Base-by-base conservation (phyloP, 2,797 vertebrate genomes). In the Tokudaia muenninki region DNA sequence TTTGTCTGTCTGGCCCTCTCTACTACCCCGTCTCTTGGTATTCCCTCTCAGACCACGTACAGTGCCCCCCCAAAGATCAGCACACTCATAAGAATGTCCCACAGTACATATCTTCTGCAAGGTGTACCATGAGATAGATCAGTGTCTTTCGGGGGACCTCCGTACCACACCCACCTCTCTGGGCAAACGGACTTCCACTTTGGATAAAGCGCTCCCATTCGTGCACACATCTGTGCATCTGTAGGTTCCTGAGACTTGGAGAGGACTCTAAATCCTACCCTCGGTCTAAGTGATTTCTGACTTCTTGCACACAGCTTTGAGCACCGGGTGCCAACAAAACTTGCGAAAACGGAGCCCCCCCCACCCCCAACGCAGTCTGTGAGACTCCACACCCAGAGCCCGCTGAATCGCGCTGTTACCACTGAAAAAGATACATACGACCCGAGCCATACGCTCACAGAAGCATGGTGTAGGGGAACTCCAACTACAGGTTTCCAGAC, bases 401-500 rank as follows among this genome's bases (percentile, higher is more conserved):
- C 8, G 24, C 88, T 12, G 21, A 81, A 82, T 72, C 78, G 79
- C 59, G 74, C 44, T 87, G 97, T 96, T 92, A 95, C 67, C 78
- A 91, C 87, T 12, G 1, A 84, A 81, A 74, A 44, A 81, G 90
- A 94, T 86, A 50, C 83, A 86, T 86, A 67, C 19, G 82, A 26
- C 57, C 75, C 59, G 50, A 44, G 34, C 47, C 8, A 29, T 29
- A 86, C 63, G 87, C 92, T 95, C 88, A 57, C 1, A 89, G 94
- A 96, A 94, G 93, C 82, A 96, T 19, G n/a, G 24, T 74, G 61
- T 14, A 22, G 59, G 95, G 95, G 86, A 97, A 94, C 91, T 95
- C 94, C 94, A 63, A 91, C 21, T 90, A 94, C 84, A 92, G 47
- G 77, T 61, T 96, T 96, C 97, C 97, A 97, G 86, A 92, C 82